Percentiles rank a stretch among this genome's conserved stretches.
These are phyloP conservation scores for Melanophora roralis DNA, from an alignment of 2,888 invertebrate species.

Conservation along the genomic window DNA sequence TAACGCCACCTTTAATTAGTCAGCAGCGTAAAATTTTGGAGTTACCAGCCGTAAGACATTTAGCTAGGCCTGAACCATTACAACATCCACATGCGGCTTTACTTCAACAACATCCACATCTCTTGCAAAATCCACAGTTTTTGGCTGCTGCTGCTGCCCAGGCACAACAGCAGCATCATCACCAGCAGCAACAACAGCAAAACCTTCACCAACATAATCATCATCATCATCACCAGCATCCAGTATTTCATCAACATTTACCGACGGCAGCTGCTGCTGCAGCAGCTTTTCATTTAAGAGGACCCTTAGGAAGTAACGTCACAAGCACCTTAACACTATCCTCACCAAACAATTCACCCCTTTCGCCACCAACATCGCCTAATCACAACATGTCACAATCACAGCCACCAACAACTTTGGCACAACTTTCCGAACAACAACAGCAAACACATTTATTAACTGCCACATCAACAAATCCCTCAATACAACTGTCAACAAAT, in stretches of 20 bases:
- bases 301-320: slow-evolving; percentile 27
- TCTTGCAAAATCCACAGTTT: slow-evolving; percentile 73
- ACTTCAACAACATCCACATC: slow-evolving; percentile 72
- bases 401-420: slow-evolving; percentile 29
- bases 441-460: slow-evolving; percentile 56
- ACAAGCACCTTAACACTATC: slow-evolving; percentile 50
- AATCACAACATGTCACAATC: slow-evolving; percentile 17
- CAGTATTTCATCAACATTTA: slow-evolving; percentile 59
- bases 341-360: slow-evolving; percentile 71
- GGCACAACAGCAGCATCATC: slow-evolving; percentile 69
- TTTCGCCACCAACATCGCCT: slow-evolving; percentile 73
- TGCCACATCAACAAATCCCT: slow-evolving; percentile 44
- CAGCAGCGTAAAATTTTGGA: slow-evolving; percentile 71
- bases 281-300: slow-evolving; percentile 70
- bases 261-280: slow-evolving; percentile 53
- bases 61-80: slow-evolving; percentile 74
- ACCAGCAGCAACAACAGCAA: slow-evolving; percentile 64
- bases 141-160: slow-evolving; percentile 72
- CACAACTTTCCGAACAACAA: slow-evolving; percentile 63
- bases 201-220: slow-evolving; percentile 65
- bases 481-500: slow-evolving; percentile 62
- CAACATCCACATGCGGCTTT: slow-evolving; percentile 74
- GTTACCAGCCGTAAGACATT: slow-evolving; percentile 68
- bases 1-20: slow-evolving; percentile 42
- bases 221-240: slow-evolving; percentile 65